Evolutionary conservation across 2,797 vertebrate genomes (phyloP).

Genomic region (Pteropus rufus): DNA sequence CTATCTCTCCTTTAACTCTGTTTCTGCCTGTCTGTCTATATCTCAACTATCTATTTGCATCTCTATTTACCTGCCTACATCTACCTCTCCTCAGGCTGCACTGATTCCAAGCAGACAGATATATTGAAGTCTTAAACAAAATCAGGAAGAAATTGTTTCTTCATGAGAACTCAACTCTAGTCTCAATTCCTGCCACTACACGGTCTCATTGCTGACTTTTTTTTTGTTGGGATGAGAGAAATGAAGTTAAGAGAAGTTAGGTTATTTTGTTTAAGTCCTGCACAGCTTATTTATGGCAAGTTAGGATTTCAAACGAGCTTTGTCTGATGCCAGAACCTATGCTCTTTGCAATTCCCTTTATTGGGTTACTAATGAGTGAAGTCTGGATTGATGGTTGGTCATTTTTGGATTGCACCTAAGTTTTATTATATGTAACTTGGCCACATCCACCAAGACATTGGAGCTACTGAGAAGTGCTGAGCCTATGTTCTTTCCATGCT

Average conservation of each 20-base stretch:
- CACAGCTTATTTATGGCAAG: not conserved
- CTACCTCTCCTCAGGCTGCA: constrained; percentile 46
- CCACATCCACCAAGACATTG: not conserved
- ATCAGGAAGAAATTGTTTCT: constrained; percentile 81
- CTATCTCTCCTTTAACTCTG: not conserved
- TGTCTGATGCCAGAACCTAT: not conserved
- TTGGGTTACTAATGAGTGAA: not conserved
- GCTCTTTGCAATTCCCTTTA: not conserved
- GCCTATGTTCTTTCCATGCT: not conserved
- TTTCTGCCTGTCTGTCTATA: not conserved
- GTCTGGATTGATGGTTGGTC: not conserved
- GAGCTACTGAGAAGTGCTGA: not conserved
- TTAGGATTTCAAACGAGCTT: not conserved
- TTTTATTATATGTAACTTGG: constrained; percentile 8
- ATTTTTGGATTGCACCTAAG: not conserved
- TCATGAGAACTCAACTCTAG: constrained; percentile 67
- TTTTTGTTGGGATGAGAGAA: not conserved
- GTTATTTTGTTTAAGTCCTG: not conserved
- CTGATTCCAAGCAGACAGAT: constrained; percentile 75
- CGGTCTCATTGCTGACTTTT: constrained; percentile 43
- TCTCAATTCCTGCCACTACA: constrained; percentile 59
- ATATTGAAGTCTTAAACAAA: constrained; percentile 78
- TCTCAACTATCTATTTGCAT: not conserved
- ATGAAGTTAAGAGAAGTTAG: not conserved
- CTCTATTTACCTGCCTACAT: not conserved